phyloP scores from a whole-genome alignment of 2,113 vertebrate species.

The Sporophila hypoxantha region DNA sequence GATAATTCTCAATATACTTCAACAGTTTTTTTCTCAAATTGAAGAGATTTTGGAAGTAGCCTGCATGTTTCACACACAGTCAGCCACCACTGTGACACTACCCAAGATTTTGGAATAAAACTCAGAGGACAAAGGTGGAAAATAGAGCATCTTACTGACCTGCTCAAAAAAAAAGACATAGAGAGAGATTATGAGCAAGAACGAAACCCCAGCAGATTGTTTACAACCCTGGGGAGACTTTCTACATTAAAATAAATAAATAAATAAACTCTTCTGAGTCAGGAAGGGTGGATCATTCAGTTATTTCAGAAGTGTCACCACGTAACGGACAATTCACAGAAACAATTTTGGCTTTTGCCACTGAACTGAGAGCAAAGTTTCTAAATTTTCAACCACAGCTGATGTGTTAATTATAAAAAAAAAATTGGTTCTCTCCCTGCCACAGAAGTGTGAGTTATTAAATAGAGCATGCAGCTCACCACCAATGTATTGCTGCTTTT shows the following conservation, averaged over 20 bases:
- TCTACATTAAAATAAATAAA: not conserved
- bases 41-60: not conserved
- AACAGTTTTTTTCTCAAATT: not conserved
- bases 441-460: not conserved
- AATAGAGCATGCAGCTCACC: not conserved
- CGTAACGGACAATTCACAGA: not conserved
- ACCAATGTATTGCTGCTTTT: not conserved
- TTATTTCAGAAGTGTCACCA: not conserved
- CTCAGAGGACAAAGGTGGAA: not conserved
- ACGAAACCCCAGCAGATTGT: not conserved
- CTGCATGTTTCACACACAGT: not conserved
- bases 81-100: not conserved
- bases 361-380: not conserved
- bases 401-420: not conserved
- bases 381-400: not conserved
- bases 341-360: not conserved
- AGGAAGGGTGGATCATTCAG: not conserved
- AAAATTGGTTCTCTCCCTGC: not conserved
- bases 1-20: not conserved
- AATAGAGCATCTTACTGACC: not conserved
- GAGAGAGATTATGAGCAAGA: not conserved
- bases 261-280: not conserved
- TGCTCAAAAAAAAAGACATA: not conserved
- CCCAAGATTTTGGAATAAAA: not conserved
- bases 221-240: not conserved